Conservation (phyloP, 2,888 invertebrate genomes). For the Lordiphosa fenestrarum region DNA sequence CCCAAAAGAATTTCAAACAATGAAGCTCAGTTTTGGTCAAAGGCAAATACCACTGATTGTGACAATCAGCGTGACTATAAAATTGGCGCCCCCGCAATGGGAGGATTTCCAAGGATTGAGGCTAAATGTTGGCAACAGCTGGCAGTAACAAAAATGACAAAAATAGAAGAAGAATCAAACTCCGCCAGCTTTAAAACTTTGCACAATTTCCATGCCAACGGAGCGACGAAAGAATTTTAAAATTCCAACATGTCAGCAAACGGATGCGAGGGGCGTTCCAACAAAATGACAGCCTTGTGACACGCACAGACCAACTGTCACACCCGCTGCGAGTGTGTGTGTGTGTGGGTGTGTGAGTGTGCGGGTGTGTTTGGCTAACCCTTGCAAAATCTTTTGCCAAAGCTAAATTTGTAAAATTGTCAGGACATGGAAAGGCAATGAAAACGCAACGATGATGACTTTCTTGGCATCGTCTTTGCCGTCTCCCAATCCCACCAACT, state of each 20-base stretch:
- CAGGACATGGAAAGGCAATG: conserved; percentile 33
- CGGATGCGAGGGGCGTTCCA: conserved; percentile 40
- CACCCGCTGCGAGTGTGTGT: conserved; percentile 31
- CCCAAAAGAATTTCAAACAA: conserved; percentile 46
- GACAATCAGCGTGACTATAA: conserved; percentile 68
- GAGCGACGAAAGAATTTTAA: conserved; percentile 63
- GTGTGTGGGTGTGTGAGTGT: conserved; percentile 20
- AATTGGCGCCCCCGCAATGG: conserved; percentile 52
- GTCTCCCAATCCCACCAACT: conserved; percentile 2
- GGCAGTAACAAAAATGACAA: conserved; percentile 15
- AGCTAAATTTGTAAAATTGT: conserved; percentile 61
- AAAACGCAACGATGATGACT: conserved; percentile 48
- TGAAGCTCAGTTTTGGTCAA: conserved; percentile 58
- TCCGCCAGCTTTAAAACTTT: conserved; percentile 62
- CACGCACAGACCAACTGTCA: conserved; percentile 72
- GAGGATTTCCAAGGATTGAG: conserved; percentile 18
- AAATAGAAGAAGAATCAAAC: conserved; percentile 9
- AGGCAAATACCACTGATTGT: conserved; percentile 70
- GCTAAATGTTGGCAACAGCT: conserved; percentile 60
- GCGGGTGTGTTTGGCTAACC: conserved; percentile 50
- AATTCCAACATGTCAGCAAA: conserved; percentile 59
- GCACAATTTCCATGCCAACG: conserved; percentile 59
- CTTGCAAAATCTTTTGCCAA: conserved; percentile 53
- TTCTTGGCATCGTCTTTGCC: conserved; percentile 29
- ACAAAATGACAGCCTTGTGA: conserved; percentile 66